Evolutionary conservation across 2,888 invertebrate species (phyloP).

Genomic region (Omphaloscelis lunosa): DNA sequence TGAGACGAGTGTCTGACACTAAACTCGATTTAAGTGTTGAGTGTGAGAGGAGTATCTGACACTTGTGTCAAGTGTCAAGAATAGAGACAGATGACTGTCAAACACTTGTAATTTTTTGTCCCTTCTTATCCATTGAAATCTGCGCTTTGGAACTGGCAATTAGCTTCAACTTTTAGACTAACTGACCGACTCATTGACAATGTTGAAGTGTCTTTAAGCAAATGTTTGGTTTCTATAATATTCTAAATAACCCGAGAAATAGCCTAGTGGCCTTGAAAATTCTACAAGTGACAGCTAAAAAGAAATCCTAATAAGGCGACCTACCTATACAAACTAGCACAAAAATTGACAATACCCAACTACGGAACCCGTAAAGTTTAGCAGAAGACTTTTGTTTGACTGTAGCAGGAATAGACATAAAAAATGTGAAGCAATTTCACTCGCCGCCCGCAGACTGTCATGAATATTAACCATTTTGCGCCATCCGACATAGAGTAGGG

Average conservation of each 20-base stretch:
- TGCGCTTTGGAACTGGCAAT: not conserved
- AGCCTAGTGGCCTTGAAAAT: not conserved
- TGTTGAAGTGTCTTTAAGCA: too few species aligned
- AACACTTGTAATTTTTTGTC: not conserved
- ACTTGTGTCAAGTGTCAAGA: not conserved
- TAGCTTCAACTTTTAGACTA: not conserved
- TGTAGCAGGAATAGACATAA: constrained; percentile 78
- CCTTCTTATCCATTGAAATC: not conserved
- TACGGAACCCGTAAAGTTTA: constrained; percentile 47
- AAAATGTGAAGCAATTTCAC: constrained; percentile 89
- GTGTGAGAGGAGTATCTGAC: not conserved
- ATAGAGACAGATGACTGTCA: not conserved
- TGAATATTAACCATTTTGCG: constrained; percentile 89
- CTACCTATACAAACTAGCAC: constrained; percentile 38
- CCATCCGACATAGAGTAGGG: constrained; percentile 71
- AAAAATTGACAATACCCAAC: constrained; percentile 38
- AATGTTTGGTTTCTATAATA: not conserved
- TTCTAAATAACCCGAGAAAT: too few species aligned
- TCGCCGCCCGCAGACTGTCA: constrained; percentile 86
- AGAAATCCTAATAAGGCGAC: not conserved
- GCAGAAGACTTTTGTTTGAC: constrained; percentile 72
- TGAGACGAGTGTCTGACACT: too few species aligned
- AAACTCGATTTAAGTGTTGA: not conserved
- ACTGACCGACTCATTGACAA: too few species aligned
- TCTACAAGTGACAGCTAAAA: not conserved